These are phyloP conservation scores for Drosophila nebulosa DNA, from an alignment of 1,140 invertebrate genomes.

Conservation along the genomic window DNA sequence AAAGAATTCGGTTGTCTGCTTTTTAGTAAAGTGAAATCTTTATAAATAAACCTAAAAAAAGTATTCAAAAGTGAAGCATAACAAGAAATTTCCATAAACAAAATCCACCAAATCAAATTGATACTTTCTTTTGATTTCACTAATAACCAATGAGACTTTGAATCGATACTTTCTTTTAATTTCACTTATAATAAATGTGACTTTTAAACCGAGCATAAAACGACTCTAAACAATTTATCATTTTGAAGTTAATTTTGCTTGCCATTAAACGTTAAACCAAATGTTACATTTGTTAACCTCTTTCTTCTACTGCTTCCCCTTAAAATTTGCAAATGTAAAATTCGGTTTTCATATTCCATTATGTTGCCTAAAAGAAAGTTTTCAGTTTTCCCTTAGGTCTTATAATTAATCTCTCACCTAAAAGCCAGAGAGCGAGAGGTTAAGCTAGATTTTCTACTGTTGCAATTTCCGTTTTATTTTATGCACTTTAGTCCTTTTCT, in stretches of 20 bases:
- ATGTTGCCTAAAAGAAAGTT: not conserved
- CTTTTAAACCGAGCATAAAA: too few relatives aligned
- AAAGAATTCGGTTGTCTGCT: too few relatives aligned
- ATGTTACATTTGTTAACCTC: not conserved
- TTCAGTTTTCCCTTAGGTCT: not conserved
- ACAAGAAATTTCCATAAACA: too few relatives aligned
- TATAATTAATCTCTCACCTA: not conserved
- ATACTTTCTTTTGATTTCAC: too few relatives aligned
- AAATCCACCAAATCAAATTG: too few relatives aligned
- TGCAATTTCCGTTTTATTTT: not conserved
- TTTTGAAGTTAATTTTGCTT: not conserved
- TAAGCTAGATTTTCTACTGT: not conserved
- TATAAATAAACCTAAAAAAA: too few relatives aligned
- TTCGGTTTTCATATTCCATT: not conserved
- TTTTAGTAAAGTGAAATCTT: too few relatives aligned
- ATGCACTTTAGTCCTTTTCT: slow-evolving; percentile 2
- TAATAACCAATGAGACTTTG: too few relatives aligned
- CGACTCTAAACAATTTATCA: too few relatives aligned
- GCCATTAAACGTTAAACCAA: not conserved
- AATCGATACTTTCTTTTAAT: too few relatives aligned
- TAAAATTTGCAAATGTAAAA: not conserved
- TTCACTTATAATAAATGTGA: too few relatives aligned
- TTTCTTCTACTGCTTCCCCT: not conserved
- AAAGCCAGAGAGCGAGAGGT: not conserved
- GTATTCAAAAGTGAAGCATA: too few relatives aligned